Evolutionary conservation across 2,888 invertebrate genomes (phyloP).

Genomic region (Litoditis marina): DNA sequence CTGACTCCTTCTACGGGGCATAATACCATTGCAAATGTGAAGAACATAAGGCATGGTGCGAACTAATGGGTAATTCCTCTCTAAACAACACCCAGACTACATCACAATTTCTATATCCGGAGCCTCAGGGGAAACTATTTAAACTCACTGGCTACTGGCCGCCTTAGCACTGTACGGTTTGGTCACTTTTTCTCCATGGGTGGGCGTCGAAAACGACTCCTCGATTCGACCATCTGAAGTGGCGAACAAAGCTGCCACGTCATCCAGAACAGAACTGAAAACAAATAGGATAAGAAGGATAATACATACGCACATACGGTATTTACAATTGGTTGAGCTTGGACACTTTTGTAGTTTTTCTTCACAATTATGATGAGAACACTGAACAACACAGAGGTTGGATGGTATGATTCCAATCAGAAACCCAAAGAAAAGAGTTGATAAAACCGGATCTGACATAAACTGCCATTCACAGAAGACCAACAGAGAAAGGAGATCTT

Average conservation of each 20-base stretch:
- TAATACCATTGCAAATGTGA: too few relatives aligned
- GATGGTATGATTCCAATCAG: not conserved
- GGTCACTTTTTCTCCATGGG: constrained; percentile 10
- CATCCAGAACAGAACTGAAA: constrained; percentile 39
- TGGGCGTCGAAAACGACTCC: constrained; percentile 13
- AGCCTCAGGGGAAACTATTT: too few relatives aligned
- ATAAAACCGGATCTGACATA: not conserved
- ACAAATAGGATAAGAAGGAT: not conserved
- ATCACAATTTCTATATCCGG: too few relatives aligned
- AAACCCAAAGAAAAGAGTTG: not conserved
- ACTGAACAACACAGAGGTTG: too few relatives aligned
- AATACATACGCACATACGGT: not conserved
- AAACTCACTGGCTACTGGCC: constrained; percentile 16
- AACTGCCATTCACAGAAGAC: too few relatives aligned
- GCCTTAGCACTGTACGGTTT: constrained; percentile 19
- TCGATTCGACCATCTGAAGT: constrained; percentile 22
- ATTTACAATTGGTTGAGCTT: not conserved
- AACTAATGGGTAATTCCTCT: too few relatives aligned
- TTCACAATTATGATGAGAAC: too few relatives aligned
- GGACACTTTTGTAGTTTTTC: too few relatives aligned
- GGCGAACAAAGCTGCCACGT: constrained; percentile 45
- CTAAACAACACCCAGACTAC: too few relatives aligned
- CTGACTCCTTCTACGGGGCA: too few relatives aligned
- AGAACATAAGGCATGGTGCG: too few relatives aligned
- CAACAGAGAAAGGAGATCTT: too few relatives aligned